Conservation (phyloP, 2,888 invertebrate species). For the Ptycholaimellus sp. region DNA sequence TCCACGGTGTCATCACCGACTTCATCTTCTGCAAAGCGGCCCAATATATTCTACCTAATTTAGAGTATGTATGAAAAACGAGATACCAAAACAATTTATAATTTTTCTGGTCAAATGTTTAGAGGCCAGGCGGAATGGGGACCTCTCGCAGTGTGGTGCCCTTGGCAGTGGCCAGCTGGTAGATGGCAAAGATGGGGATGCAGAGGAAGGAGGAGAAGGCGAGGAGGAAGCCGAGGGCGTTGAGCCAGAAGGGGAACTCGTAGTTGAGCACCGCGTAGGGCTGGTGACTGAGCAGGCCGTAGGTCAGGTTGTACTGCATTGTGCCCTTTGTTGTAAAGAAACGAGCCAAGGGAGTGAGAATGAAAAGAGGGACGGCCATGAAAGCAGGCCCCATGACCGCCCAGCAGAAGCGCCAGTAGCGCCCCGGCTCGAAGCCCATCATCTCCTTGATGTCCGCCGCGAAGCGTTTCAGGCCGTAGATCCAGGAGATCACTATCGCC, state of each 20-base stretch:
- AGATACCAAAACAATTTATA: too few species aligned
- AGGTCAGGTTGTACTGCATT: conserved; percentile 67
- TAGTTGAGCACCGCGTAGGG: conserved; percentile 52
- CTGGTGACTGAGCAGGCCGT: conserved; percentile 60
- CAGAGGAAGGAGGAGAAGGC: conserved; percentile 31
- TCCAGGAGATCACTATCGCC: conserved; percentile 86
- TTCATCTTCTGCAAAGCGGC: too few species aligned
- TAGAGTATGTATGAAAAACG: too few species aligned
- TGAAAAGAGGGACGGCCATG: too few species aligned
- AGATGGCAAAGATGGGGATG: conserved; percentile 37
- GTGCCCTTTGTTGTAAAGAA: too few species aligned
- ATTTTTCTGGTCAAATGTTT: too few species aligned
- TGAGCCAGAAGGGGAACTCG: conserved; percentile 28
- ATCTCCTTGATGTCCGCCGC: conserved; percentile 40
- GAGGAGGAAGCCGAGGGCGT: conserved; percentile 28
- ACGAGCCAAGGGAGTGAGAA: too few species aligned
- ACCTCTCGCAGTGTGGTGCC: conserved; percentile 16
- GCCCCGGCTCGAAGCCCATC: conserved; percentile 77
- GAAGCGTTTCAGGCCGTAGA: conserved; percentile 46
- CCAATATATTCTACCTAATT: too few species aligned
- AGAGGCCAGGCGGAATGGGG: too few species aligned
- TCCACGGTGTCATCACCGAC: too few species aligned
- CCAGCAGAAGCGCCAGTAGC: conserved; percentile 92
- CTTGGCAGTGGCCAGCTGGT: conserved; percentile 46
- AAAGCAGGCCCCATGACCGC: conserved; percentile 72